Evolutionary conservation across 2,797 vertebrate species (phyloP), one percentile per base, ranked within the genome.

Genomic region (Buphagus erythrorhynchus): DNA sequence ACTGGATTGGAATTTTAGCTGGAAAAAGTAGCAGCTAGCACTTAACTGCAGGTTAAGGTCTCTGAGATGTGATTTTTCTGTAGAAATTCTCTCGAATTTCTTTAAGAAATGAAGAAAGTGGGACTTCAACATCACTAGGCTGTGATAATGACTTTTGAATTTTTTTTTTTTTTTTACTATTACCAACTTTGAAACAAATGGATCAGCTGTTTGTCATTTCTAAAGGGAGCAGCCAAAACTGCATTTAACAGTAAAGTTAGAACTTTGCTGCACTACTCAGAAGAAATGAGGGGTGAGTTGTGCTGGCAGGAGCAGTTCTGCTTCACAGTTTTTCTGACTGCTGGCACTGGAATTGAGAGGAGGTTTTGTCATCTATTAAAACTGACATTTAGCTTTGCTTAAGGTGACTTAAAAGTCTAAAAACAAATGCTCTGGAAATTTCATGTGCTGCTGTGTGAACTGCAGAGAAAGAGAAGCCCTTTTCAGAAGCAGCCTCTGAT

Each of bases 311-410:
- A 59, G 40, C 72, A 88, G 52, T n/a, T 94, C 63, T 86, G 71
- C 52, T 62, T 81, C 77, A 57, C 68, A 24, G 52, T 71, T 90
- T 59, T 87, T 29, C 67, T 73, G 55, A 46, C 75, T 82, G 62
- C 55, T 94, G 87, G 91, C 82, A 10, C 43, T 91, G 66, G 65
- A 74, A 43, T 77, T n/a, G 35, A 91, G 80, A 84, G 15, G 38
- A 86, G 46, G 46, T 51, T 95, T 91, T 82, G 72, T 86, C 66
- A 76, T 85, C 85, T 82, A 71, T 87, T 90, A 91, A 96, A 97
- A 42, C 68, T 93, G 87, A 95, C 78, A 54, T 86, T 93, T 94
- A 92, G 21, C 43, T 86, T 88, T 94, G 54, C 78, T 87, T 94
- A 81, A 78, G 66, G 59, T 92, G 90, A 91, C 85, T 86, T 90